Evolutionary conservation across 2,113 vertebrate genomes (phyloP).

Genomic region (Eira barbara): DNA sequence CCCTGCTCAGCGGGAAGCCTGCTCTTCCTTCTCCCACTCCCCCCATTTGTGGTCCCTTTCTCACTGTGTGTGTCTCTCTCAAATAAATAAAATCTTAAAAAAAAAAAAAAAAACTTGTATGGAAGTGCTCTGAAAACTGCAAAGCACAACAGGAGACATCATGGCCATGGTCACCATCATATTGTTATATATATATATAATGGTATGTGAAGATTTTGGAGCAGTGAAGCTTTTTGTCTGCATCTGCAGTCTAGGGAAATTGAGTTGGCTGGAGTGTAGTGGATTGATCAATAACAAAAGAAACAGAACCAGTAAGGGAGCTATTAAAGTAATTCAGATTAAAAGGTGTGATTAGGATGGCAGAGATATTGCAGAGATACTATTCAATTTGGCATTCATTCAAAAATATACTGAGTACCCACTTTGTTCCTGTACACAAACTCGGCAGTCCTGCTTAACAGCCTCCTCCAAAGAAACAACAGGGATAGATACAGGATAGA

Average conservation of each 20-base stretch:
- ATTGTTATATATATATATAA: not conserved
- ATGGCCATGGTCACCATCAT: fast-evolving
- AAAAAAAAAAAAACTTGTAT: not conserved
- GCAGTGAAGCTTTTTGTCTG: not conserved
- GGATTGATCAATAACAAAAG: not conserved
- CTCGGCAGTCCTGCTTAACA: not conserved
- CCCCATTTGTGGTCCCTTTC: too few species aligned
- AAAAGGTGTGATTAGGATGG: not conserved
- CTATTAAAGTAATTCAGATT: not conserved
- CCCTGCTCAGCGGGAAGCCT: too few species aligned
- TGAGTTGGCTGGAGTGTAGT: not conserved
- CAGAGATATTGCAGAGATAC: not conserved
- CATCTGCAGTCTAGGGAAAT: not conserved
- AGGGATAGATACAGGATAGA: not conserved
- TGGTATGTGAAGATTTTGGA: not conserved
- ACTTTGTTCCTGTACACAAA: not conserved
- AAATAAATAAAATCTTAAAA: not conserved
- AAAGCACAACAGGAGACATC: not conserved
- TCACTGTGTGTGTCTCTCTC: too few species aligned
- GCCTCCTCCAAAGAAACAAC: not conserved
- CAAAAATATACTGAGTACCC: not conserved
- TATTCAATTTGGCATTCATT: not conserved
- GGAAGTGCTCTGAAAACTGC: not conserved
- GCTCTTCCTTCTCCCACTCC: too few species aligned
- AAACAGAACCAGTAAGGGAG: not conserved